phyloP scores from a whole-genome alignment of 1,140 invertebrate genomes.

The Euura saliciscinereae region DNA sequence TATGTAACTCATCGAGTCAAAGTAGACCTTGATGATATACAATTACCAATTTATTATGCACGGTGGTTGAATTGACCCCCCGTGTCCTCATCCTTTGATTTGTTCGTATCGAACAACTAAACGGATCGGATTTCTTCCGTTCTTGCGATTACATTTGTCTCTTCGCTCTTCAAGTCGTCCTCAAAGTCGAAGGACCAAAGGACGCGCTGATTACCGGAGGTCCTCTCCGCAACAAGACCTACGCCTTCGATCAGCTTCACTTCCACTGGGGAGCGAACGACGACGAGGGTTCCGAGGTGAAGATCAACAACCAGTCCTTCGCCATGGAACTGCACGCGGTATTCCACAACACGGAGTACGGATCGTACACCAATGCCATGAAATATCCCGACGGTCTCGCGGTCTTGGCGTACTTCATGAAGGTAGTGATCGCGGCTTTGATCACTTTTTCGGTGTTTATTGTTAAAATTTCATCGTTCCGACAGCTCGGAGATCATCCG shows the following conservation, averaged over 20 bases:
- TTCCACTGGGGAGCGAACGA: slow-evolving; percentile 84
- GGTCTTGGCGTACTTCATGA: slow-evolving; percentile 84
- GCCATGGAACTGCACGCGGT: slow-evolving; percentile 88
- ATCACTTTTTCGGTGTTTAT: slow-evolving; percentile 7
- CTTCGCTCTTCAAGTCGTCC: slow-evolving; percentile 58
- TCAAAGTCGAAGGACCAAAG: slow-evolving; percentile 62
- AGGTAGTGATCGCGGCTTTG: slow-evolving; percentile 62
- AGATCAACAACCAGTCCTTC: slow-evolving; percentile 71
- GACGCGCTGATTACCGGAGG: slow-evolving; percentile 68
- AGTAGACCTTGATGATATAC: neutral
- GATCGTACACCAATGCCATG: slow-evolving; percentile 66
- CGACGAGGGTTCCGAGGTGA: slow-evolving; percentile 85
- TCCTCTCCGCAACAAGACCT: slow-evolving; percentile 69
- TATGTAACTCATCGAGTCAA: neutral
- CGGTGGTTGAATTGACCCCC: neutral
- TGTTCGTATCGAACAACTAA: neutral
- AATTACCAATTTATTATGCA: neutral
- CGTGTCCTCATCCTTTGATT: too few relatives aligned
- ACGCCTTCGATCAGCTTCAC: slow-evolving; percentile 83
- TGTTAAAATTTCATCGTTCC: slow-evolving; percentile 17
- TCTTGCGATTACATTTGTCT: too few relatives aligned
- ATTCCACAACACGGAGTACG: slow-evolving; percentile 78
- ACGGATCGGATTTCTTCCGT: neutral
- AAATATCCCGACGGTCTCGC: slow-evolving; percentile 75
- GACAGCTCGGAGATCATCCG: slow-evolving; percentile 30